Percentiles rank a stretch among this genome's conserved stretches.
These are phyloP conservation scores for Drosophila setosimentum DNA, from an alignment of 2,888 invertebrate species.

Conservation along the genomic window DNA sequence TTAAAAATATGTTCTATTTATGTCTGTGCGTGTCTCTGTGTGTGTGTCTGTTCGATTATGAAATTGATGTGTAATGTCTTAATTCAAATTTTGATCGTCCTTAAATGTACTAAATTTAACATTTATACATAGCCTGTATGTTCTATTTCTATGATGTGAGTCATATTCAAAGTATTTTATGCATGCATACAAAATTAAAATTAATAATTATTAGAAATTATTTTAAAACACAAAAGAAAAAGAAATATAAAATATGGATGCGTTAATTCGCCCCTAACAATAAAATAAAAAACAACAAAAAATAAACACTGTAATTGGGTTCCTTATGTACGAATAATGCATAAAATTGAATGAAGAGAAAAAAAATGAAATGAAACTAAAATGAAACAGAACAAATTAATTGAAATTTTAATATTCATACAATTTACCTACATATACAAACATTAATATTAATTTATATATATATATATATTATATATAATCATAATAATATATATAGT, in stretches of 20 bases:
- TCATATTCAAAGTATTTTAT: constrained; percentile 67
- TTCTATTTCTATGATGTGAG: constrained; percentile 63
- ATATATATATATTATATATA: constrained; percentile 47
- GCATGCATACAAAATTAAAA: constrained; percentile 62
- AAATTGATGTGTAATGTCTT: constrained; percentile 54
- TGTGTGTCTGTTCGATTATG: constrained; percentile 55
- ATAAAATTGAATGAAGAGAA: constrained; percentile 30
- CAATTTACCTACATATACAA: constrained; percentile 42
- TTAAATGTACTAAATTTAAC: constrained; percentile 58
- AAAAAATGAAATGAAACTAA: constrained; percentile 26
- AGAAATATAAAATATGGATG: constrained; percentile 29
- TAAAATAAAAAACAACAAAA: not conserved
- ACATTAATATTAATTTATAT: constrained; percentile 25
- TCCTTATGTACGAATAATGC: constrained; percentile 69
- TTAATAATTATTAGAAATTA: constrained; percentile 49
- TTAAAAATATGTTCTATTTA: constrained; percentile 42
- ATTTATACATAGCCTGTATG: constrained; percentile 39
- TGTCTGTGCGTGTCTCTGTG: constrained; percentile 36
- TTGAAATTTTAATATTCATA: constrained; percentile 54
- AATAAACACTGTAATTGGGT: constrained; percentile 68
- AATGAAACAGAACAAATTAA: constrained; percentile 59
- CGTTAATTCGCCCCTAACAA: constrained; percentile 13
- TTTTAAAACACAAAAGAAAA: constrained; percentile 28
- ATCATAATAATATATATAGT: constrained; percentile 45
- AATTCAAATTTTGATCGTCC: constrained; percentile 69